Conservation (phyloP, 2,113 vertebrate species). For the Chloropsis cyanopogon region DNA sequence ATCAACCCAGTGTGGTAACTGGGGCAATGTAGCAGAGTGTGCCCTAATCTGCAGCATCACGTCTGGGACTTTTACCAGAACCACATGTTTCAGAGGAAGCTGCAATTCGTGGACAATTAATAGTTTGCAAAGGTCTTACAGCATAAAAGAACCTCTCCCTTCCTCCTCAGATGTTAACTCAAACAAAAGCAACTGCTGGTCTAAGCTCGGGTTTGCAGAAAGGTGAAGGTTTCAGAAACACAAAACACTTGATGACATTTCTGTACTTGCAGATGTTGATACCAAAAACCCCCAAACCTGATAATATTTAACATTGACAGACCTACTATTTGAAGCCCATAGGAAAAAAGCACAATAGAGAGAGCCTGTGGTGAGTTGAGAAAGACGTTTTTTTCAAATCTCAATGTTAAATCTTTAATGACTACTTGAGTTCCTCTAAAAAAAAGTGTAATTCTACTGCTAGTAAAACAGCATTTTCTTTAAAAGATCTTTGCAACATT, state of each 20-base stretch:
- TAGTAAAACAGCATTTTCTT: neutral
- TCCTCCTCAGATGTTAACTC: neutral
- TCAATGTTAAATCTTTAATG: neutral
- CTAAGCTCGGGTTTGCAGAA: neutral
- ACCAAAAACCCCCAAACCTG: fast-evolving
- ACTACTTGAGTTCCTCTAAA: neutral
- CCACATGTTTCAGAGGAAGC: slow-evolving; percentile 3
- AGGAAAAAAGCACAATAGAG: neutral
- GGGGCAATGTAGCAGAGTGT: neutral
- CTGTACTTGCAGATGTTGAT: neutral
- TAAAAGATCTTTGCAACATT: neutral
- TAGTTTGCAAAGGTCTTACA: neutral
- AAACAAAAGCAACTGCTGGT: neutral
- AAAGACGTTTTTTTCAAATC: neutral
- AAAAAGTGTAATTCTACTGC: neutral
- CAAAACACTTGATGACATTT: neutral
- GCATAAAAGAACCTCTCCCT: neutral
- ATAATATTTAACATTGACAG: neutral
- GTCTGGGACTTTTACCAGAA: neutral
- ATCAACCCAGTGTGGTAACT: neutral
- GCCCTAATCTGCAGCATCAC: neutral
- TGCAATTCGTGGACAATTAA: neutral
- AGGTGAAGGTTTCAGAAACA: neutral
- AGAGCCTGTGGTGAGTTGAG: neutral
- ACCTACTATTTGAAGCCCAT: neutral